These are phyloP conservation scores for Atherinomorus stipes DNA, from an alignment of 2,113 vertebrate genomes.

Conservation along the genomic window DNA sequence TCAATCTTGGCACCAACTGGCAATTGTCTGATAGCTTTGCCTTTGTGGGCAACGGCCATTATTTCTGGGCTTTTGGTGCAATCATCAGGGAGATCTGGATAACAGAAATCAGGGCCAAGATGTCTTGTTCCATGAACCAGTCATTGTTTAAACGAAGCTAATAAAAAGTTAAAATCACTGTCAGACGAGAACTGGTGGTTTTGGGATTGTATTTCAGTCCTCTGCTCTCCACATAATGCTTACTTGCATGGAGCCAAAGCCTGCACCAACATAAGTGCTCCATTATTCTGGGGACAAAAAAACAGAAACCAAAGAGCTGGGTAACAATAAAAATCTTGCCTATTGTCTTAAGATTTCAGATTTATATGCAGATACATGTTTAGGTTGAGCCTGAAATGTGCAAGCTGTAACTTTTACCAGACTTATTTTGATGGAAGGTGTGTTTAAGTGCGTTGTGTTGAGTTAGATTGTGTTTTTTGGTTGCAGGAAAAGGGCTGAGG, in stretches of 20 bases:
- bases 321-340: not conserved
- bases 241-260: not conserved
- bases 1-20: not conserved
- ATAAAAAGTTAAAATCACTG: not conserved
- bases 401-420: conserved; percentile 4
- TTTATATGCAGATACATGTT: not conserved
- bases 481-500: conserved; percentile 94
- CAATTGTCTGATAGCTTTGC: not conserved
- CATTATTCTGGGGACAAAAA: not conserved
- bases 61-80: not conserved
- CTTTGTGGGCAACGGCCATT: not conserved
- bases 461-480: conserved; percentile 1
- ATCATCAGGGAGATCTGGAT: not conserved
- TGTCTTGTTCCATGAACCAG: no score
- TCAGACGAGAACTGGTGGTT: not conserved
- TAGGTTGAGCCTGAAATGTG: not conserved
- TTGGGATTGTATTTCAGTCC: not conserved
- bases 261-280: not conserved
- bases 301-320: not conserved
- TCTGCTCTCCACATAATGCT: not conserved
- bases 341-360: not conserved
- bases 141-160: not conserved
- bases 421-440: conserved; percentile 1
- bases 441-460: not conserved
- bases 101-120: not conserved